Percentiles rank a stretch among this genome's conserved stretches.
phyloP scores from a whole-genome alignment of 2,113 vertebrate genomes.

The Heterochromis multidens region DNA sequence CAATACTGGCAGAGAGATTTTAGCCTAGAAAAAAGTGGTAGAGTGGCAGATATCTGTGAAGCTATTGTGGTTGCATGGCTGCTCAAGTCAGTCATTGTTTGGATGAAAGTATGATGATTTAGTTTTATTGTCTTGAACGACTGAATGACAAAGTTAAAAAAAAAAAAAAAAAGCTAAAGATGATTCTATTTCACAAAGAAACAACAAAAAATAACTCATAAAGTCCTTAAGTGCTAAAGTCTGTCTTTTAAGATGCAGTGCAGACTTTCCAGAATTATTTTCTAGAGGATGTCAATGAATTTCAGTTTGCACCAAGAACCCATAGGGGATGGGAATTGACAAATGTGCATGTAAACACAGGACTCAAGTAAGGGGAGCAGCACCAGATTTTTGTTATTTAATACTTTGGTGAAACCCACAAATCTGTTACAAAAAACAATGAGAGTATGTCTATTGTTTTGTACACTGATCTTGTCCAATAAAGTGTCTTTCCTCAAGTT shows the following conservation, averaged over 20 bases:
- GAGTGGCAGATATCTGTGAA: background rate
- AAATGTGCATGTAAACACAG: slow-evolving; percentile 9
- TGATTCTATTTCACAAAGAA: background rate
- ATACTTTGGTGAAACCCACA: background rate
- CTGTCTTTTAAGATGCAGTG: background rate
- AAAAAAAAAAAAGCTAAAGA: background rate
- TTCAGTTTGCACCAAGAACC: background rate
- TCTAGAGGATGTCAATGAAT: background rate
- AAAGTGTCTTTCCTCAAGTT: background rate
- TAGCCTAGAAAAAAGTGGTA: background rate
- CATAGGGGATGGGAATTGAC: background rate
- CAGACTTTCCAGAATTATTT: background rate
- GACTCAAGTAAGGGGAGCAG: background rate
- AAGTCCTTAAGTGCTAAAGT: background rate
- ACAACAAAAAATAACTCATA: background rate
- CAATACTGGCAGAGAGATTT: background rate
- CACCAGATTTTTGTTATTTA: background rate
- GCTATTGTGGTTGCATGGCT: background rate
- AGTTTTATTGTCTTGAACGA: background rate
- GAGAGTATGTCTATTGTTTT: background rate
- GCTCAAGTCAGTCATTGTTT: background rate
- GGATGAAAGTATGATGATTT: background rate
- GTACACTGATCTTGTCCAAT: background rate
- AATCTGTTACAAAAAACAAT: background rate
- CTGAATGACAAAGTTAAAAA: background rate